Evolutionary conservation across 2,888 invertebrate genomes (phyloP).

Genomic region (Melipona beecheii): DNA sequence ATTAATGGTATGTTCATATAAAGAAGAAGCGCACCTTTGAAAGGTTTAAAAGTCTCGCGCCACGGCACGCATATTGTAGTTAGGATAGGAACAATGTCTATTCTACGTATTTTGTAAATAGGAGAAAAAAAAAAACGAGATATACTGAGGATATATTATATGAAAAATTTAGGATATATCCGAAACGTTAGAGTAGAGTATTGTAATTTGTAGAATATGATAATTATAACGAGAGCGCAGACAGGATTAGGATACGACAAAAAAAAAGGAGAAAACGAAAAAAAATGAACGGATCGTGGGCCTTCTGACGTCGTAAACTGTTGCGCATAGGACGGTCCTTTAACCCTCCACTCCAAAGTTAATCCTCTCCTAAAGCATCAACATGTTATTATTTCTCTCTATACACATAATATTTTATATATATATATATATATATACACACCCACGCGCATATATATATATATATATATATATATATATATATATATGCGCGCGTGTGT

Average conservation of each 20-base stretch:
- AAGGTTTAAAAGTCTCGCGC: constrained; percentile 76
- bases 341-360: constrained; percentile 76
- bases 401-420: no score
- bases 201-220: constrained; percentile 76
- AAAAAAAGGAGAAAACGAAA: constrained; percentile 60
- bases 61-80: constrained; percentile 81
- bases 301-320: constrained; percentile 76
- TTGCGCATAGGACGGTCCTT: constrained; percentile 77
- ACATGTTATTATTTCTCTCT: constrained; percentile 76
- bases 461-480: constrained; percentile 74
- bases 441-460: constrained; percentile 65
- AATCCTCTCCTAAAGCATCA: constrained; percentile 76
- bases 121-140: constrained; percentile 58
- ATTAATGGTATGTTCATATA: constrained; percentile 74
- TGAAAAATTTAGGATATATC: constrained; percentile 63
- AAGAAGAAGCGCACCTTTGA: constrained; percentile 75
- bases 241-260: constrained; percentile 77
- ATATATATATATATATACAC: constrained; percentile 66
- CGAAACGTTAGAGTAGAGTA: constrained; percentile 71
- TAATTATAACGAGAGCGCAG: constrained; percentile 68
- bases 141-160: constrained; percentile 70
- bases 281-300: constrained; percentile 71
- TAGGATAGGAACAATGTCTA: constrained; percentile 80
- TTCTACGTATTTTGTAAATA: constrained; percentile 82
- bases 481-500: constrained; percentile 55